Base-by-base conservation (phyloP, 2,113 vertebrate species). In the Tetrax tetrax region DNA sequence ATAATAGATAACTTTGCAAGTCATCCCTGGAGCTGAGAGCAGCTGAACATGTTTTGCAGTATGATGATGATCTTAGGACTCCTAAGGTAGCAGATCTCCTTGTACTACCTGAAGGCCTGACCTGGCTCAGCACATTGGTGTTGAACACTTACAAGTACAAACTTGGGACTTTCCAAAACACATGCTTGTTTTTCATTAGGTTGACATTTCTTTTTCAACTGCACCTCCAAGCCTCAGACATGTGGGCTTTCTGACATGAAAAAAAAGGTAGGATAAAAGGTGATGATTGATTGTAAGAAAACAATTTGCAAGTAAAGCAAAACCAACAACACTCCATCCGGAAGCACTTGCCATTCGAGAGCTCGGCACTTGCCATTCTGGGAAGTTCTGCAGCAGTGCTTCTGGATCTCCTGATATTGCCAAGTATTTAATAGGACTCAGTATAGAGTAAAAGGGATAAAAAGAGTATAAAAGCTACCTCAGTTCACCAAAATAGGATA, bases 141-240 rank as follows among this genome's bases (percentile, higher is more conserved):
- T 74, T 61, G 37, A 87, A 82, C 29, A 57, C 6, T 48, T 61
- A 14, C 6, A 37, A 47, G 53, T 37, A 83, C 43, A 45, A 85
- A 77, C 24, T 27, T 0, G 0, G 17, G 51, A 61, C n/a, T 78
- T 95, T 60, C 50, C 45, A 53, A 53, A 87, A 61, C 18, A 9
- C 31, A 82, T 81, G 20, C 13, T 80, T 70, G 28, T 45, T 94
- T 94, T 83, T 87, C 53, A 50, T 86, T 63, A 20, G 16, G 28
- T 18, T 68, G 90, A 93, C 48, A 77, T 95, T 95, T 88, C 31
- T 51, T 70, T 88, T 81, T 74, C 45, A 93, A 50, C 22, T 86
- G 86, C 35, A 45, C 33, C 51, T 84, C 45, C 37, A 90, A 60
- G 35, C 63, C 63, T 69, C 29, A 83, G 64, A 27, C 33, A 33